Evolutionary conservation across 2,888 invertebrate species (phyloP), one percentile per base, ranked within the genome.

Genomic region (Drosophila neonasuta): DNA sequence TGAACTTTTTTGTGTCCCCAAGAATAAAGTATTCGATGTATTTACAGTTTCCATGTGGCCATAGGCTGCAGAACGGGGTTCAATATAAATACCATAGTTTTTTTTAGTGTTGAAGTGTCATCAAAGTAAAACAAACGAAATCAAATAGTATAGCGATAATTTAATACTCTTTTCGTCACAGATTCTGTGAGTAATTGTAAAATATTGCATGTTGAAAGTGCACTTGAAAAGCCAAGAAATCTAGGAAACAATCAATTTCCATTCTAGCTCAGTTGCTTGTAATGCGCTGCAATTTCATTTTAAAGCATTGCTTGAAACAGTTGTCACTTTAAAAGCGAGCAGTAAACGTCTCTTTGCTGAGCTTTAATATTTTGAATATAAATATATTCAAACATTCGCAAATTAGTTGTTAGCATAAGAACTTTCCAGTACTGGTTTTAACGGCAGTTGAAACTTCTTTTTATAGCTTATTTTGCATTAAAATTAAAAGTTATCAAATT

Each of bases 21-120:
- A 20, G 10, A 2, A 3, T 3, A 60, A 52, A 36, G 20, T 17
- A 9, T 20, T 34, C 17, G n/a, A 29, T 8, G 32, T 41, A 48
- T 66, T 71, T 55, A 39, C 58, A 49, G 7, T 32, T 42, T 44
- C 39, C 20, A 30, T 34, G 50, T 44, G 20, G 46, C 44, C 9
- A 20, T 5, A 51, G 45, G 55, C 58, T 45, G 5, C 61, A 29
- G 42, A 8, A 15, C 9, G 46, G 17, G 20, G 24, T 55, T 34
- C 49, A 58, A 67, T 60, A 63, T 57, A 73, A 73, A 71, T 71
- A 41, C 63, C 58, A n/a, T 60, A 55, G 63, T 73, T 80, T 80
- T 78, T 78, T 61, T 83, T 80, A 24, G 24, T 24, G 75, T 78
- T 59, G 70, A 68, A 76, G 78, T 72, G 66, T 52, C 54, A 8